Base-by-base conservation (phyloP, 2,797 vertebrate species). In the Melanotaenia parkinsoni region DNA sequence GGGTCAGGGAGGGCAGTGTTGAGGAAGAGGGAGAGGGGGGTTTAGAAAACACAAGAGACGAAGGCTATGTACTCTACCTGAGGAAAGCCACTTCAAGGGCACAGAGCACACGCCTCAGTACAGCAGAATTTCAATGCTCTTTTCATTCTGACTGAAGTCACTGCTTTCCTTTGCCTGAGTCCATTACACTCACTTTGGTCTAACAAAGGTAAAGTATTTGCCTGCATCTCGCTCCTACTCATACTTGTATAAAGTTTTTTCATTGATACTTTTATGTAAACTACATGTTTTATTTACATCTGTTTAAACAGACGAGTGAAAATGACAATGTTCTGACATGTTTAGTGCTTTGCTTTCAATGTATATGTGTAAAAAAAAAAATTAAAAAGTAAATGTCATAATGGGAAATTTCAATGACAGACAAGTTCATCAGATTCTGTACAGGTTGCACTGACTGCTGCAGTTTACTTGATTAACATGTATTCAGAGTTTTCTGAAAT, bases 21-120 rank as follows among this genome's bases (percentile, higher is more conserved):
- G 59, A 69, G 40, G 58, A 40, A 62, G 70, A 50, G n/a, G 68
- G 54, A 62, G 70, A 50, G n/a, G 68, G 54, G 37, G 65, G 73
- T 63, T 9, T 47, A 24, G 58, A 69, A 66, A 81, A 38, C 70
- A 70, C 66, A 85, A 53, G 72, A 70, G 81, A 67, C 13, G 3
- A 67, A 69, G 58, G 73, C 80, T 83, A 75, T 79, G 74, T 72
- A 74, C 77, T 81, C 81, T 86, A 89, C 91, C 91, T 90, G 84
- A 87, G 76, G 30, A 84, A 79, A 91, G 67, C 78, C 59, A 68
- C 83, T 79, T 89, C 83, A 94, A 95, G 93, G 93, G 59, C 93
- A 93, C 60, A 61, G 75, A 76, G 71, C 40, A 78, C 50, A 71
- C 70, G 62, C 26, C 57, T 74, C 69, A 74, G 61, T 5, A 20